Conservation (phyloP, 2,888 invertebrate species). For the Meandrusa payeni region DNA sequence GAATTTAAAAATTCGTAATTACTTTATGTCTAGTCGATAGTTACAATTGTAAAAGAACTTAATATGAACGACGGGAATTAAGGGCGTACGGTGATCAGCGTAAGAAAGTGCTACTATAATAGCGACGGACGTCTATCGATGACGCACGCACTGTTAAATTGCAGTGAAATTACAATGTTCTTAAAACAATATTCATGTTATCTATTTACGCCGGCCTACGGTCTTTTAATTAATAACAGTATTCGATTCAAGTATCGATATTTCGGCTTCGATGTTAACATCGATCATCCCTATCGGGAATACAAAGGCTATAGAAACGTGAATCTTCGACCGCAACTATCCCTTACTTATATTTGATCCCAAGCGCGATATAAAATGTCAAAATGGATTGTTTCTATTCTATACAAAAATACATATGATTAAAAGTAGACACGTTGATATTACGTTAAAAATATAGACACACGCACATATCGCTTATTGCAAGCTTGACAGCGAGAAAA, state of each 20-base stretch:
- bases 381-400: slow-evolving; percentile 40
- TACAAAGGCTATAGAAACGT: no score
- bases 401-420: slow-evolving; percentile 19
- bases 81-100: no score
- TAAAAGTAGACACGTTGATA: slow-evolving; percentile 32
- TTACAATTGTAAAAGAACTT: slow-evolving; percentile 21
- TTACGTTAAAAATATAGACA: slow-evolving; percentile 36
- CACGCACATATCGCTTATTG: slow-evolving; percentile 40
- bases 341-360: slow-evolving; percentile 77
- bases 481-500: slow-evolving; percentile 47
- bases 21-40: slow-evolving; percentile 52
- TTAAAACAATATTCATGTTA: no score
- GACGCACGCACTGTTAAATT: no score
- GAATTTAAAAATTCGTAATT: slow-evolving; percentile 58
- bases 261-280: no score
- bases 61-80: slow-evolving; percentile 20
- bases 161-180: no score
- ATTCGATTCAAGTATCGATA: no score
- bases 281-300: no score
- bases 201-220: background rate
- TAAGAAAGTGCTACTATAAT: no score
- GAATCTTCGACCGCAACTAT: slow-evolving; percentile 9
- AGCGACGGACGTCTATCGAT: no score
- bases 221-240: no score
- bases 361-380: slow-evolving; percentile 71